Conservation (phyloP, 1,140 invertebrate genomes). For the Propsilocerus akamusi region DNA sequence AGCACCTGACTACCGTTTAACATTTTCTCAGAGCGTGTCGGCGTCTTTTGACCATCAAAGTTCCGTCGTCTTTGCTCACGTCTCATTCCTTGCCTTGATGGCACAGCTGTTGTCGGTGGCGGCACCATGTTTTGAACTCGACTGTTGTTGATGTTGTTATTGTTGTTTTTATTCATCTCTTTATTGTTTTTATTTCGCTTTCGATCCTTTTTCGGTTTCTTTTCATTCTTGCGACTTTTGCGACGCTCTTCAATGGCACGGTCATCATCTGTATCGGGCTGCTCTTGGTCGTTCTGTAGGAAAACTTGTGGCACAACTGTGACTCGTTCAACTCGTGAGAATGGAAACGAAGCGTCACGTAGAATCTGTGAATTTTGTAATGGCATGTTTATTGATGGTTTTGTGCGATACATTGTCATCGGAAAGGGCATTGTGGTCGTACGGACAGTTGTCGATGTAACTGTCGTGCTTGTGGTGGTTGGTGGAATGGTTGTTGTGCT, state of each 20-base stretch:
- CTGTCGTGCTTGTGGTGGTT: conserved; percentile 3
- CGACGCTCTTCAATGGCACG: not conserved
- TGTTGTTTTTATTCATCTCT: conserved; percentile 11
- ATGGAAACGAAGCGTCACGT: not conserved
- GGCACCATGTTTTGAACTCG: conserved; percentile 17
- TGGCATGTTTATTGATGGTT: not conserved
- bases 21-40: not conserved
- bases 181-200: conserved; percentile 18
- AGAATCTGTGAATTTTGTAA: not conserved
- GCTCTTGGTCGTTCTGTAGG: conserved; percentile 15
- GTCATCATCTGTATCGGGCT: conserved; percentile 2
- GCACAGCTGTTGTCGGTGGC: conserved; percentile 18
- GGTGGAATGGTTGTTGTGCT: conserved; percentile 5
- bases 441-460: conserved; percentile 10
- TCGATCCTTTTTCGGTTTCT: conserved; percentile 16
- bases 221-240: conserved; percentile 12
- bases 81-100: conserved; percentile 19
- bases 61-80: not conserved
- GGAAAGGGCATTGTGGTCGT: conserved; percentile 5
- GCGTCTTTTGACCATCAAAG: not conserved
- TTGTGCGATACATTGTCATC: not conserved
- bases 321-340: conserved; percentile 7
- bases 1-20: not conserved
- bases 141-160: conserved; percentile 14
- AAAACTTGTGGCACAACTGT: conserved; percentile 16